Evolutionary conservation across 2,113 vertebrate genomes (phyloP).

Genomic region (Platycercus adscitus): DNA sequence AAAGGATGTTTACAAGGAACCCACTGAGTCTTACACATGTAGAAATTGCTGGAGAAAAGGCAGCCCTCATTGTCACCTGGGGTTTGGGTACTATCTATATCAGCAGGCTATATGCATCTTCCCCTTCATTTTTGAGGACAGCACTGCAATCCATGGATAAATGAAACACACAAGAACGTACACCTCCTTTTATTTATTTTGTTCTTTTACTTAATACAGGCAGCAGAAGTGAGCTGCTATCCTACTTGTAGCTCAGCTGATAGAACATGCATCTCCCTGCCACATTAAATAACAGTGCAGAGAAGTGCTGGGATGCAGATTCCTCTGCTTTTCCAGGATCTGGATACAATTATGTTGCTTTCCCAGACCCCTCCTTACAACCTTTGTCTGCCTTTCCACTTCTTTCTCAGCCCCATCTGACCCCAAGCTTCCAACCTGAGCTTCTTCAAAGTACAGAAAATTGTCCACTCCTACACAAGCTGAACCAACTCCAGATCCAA

Average conservation of each 20-base stretch:
- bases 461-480: not conserved
- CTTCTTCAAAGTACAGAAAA: not conserved
- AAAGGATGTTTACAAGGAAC: not conserved
- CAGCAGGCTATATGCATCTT: not conserved
- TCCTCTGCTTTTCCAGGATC: not conserved
- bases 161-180: not conserved
- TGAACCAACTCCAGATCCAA: not conserved
- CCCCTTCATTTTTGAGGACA: not conserved
- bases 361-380: not conserved
- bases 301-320: not conserved
- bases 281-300: not conserved
- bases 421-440: not conserved
- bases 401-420: not conserved
- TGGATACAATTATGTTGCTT: not conserved
- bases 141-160: not conserved
- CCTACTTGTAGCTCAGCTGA: not conserved
- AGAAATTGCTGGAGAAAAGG: not conserved
- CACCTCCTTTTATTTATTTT: not conserved
- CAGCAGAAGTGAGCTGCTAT: not conserved
- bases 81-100: not conserved
- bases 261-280: not conserved
- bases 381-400: not conserved
- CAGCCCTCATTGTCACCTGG: not conserved
- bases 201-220: not conserved
- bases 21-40: not conserved